phyloP scores from a whole-genome alignment of 1,140 invertebrate species.

The Portunus trituberculatus region DNA sequence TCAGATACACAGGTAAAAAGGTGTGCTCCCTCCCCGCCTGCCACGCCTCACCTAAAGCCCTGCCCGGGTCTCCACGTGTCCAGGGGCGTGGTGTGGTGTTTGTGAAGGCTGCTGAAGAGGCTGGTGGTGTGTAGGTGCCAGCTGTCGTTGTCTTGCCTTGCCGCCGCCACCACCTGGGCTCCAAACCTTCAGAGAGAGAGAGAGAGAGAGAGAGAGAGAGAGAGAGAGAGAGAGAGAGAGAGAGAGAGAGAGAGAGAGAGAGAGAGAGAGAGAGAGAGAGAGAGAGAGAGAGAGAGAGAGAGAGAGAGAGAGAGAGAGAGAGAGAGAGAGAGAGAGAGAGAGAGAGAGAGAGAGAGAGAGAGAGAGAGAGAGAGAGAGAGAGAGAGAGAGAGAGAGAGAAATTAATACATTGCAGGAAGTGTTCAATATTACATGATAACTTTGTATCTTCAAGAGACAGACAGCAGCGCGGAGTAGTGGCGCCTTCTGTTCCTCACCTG shows the following conservation, averaged over 20 bases:
- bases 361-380: too few relatives aligned
- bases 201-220: neutral
- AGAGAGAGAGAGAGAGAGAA: too few relatives aligned
- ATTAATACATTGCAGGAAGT: neutral
- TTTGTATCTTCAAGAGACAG: neutral
- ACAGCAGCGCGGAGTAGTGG: neutral
- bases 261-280: neutral
- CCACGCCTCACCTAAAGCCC: slow-evolving; percentile 25
- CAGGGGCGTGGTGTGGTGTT: neutral
- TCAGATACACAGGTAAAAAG: too few relatives aligned
- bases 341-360: too few relatives aligned
- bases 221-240: neutral
- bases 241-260: neutral
- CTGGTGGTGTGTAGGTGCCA: neutral
- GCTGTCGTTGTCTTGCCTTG: neutral
- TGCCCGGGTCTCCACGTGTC: neutral
- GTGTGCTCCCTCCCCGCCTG: too few relatives aligned
- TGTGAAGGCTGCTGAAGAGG: neutral
- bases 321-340: neutral
- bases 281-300: neutral
- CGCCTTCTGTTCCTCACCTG: neutral
- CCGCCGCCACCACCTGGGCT: slow-evolving; percentile 35
- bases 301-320: neutral
- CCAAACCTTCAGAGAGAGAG: neutral
- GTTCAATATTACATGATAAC: neutral